Evolutionary conservation across 2,888 invertebrate species (phyloP).

Genomic region (Lochmaea crataegi): DNA sequence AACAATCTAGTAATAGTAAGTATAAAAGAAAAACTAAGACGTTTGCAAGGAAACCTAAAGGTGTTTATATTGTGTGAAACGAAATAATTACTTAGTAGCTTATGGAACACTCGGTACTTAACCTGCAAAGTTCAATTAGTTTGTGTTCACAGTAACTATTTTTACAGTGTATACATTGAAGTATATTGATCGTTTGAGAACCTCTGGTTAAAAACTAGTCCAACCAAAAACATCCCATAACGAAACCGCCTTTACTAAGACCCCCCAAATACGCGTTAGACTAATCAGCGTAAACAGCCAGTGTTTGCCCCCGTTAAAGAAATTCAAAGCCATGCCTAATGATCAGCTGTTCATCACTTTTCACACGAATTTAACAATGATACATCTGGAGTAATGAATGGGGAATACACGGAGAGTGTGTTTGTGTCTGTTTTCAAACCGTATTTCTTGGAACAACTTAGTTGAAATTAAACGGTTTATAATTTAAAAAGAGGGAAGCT

Average conservation of each 20-base stretch:
- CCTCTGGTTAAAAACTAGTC: constrained; percentile 17
- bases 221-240: constrained; percentile 25
- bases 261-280: constrained; percentile 58
- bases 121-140: no score
- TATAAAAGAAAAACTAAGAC: no score
- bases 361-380: constrained; percentile 50
- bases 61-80: no score
- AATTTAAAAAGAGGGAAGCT: constrained; percentile 16
- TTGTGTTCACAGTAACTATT: no score
- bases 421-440: constrained; percentile 12
- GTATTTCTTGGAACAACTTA: constrained; percentile 31
- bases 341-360: constrained; percentile 60
- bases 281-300: constrained; percentile 61
- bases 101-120: no score
- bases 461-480: constrained; percentile 28
- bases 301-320: constrained; percentile 56
- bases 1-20: no score
- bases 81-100: no score
- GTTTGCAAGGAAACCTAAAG: no score
- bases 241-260: constrained; percentile 39
- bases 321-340: constrained; percentile 60
- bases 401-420: constrained; percentile 30
- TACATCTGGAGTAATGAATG: constrained; percentile 39
- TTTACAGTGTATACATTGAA: no score
- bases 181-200: constrained; percentile 25